A percentile compares a stretch with the other conserved stretches of the same genome.
Conservation (phyloP, 1,140 invertebrate genomes). For the Microplitis demolitor region DNA sequence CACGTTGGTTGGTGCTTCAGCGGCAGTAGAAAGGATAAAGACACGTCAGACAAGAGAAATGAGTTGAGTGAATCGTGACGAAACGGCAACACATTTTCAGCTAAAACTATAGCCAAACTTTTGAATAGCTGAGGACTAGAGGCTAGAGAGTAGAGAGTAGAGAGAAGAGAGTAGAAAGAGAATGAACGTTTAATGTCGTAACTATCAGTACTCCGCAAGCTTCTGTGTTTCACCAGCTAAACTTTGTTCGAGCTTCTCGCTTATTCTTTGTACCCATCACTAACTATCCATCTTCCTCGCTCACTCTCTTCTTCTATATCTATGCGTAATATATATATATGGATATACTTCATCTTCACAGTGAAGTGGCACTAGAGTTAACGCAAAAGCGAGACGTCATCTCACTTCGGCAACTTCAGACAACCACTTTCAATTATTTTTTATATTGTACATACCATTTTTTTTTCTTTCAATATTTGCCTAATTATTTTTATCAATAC, state of each 20-base stretch:
- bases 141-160: not conserved
- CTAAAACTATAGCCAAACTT: not conserved
- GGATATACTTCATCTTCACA: slow-evolving; percentile 6
- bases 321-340: not conserved
- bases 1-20: too few species aligned
- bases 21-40: too few species aligned
- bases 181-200: slow-evolving; percentile 27
- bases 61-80: slow-evolving; percentile 1
- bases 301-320: too few species aligned
- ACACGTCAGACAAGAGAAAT: not conserved
- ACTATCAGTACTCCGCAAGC: slow-evolving; percentile 28
- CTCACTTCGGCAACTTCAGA: slow-evolving; percentile 14
- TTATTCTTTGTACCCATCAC: not conserved
- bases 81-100: not conserved
- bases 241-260: slow-evolving; percentile 21
- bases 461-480: too few species aligned
- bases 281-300: not conserved
- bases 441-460: too few species aligned
- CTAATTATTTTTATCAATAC: too few species aligned
- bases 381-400: slow-evolving; percentile 24
- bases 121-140: not conserved
- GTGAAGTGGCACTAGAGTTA: slow-evolving; percentile 12
- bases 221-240: slow-evolving; percentile 22
- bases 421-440: slow-evolving; percentile 9
- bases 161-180: not conserved